These are phyloP conservation scores for Myrmecobius fasciatus DNA, from an alignment of 2,113 vertebrate genomes.

Conservation along the genomic window DNA sequence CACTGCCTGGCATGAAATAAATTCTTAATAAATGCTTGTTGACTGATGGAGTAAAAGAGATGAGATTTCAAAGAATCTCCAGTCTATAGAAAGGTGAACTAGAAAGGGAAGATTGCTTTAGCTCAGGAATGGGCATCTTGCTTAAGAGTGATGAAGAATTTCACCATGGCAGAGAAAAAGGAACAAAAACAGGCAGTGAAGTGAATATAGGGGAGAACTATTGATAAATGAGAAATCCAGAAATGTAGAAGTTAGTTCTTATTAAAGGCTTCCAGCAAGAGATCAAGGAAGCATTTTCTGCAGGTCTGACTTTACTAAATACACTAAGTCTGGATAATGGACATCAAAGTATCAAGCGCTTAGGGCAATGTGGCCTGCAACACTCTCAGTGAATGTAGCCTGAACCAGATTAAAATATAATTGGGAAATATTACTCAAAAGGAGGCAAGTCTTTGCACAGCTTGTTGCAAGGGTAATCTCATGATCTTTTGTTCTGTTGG, in stretches of 20 bases:
- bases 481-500: conserved; percentile 40
- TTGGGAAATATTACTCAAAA: conserved; percentile 25
- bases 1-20: neutral
- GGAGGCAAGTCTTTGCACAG: conserved; percentile 1
- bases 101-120: neutral
- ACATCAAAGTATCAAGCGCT: neutral
- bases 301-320: conserved; percentile 7
- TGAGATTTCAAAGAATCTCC: no score
- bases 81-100: neutral
- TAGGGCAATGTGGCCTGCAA: neutral
- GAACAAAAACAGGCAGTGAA: neutral
- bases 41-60: conserved; percentile 11
- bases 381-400: neutral
- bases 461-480: conserved; percentile 13
- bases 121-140: neutral
- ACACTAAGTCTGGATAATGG: conserved; percentile 9
- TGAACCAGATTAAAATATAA: neutral
- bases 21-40: conserved; percentile 14
- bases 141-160: neutral
- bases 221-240: neutral
- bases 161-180: conserved; percentile 21
- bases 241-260: conserved; percentile 44
- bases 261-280: neutral
- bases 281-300: conserved; percentile 5
- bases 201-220: neutral